phyloP scores from a whole-genome alignment of 2,888 invertebrate genomes.

The Bursaphelenchus okinawaensis region DNA sequence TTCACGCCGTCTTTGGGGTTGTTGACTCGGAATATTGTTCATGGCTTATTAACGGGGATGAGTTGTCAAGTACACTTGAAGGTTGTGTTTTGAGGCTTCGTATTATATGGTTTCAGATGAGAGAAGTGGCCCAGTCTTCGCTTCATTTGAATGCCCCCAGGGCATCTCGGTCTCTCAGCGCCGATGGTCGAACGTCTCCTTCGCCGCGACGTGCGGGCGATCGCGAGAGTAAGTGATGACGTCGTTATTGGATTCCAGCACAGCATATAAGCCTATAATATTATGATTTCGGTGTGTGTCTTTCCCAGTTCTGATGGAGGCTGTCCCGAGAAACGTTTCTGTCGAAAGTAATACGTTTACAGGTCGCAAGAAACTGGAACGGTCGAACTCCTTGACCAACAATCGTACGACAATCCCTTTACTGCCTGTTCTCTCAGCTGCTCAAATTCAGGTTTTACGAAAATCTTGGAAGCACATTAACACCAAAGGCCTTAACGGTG shows the following conservation, averaged over 20 bases:
- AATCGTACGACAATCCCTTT: constrained; percentile 24
- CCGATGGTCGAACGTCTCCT: constrained; percentile 19
- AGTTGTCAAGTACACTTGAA: not conserved
- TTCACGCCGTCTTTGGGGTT: too few species aligned
- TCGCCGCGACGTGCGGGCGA: not conserved
- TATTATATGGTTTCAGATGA: constrained; percentile 25
- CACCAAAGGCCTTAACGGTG: constrained; percentile 47
- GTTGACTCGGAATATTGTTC: too few species aligned
- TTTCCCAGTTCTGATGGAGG: not conserved
- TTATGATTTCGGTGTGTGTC: not conserved
- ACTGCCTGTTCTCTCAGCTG: constrained; percentile 33
- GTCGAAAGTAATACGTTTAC: not conserved
- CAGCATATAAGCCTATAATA: not conserved
- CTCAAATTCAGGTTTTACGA: constrained; percentile 36
- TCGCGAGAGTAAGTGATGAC: not conserved
- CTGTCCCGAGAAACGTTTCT: not conserved
- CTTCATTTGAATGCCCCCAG: constrained; percentile 38
- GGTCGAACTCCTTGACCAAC: constrained; percentile 15
- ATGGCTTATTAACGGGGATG: not conserved
- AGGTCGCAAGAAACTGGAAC: constrained; percentile 4
- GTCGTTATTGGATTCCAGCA: not conserved
- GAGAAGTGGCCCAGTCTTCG: constrained; percentile 26
- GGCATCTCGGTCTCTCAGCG: constrained; percentile 38
- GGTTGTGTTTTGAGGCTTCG: not conserved
- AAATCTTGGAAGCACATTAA: constrained; percentile 54